Evolutionary conservation across 1,140 invertebrate species (phyloP), one percentile per base, ranked within the genome.

Genomic region (Lordiphosa stackelbergi): DNA sequence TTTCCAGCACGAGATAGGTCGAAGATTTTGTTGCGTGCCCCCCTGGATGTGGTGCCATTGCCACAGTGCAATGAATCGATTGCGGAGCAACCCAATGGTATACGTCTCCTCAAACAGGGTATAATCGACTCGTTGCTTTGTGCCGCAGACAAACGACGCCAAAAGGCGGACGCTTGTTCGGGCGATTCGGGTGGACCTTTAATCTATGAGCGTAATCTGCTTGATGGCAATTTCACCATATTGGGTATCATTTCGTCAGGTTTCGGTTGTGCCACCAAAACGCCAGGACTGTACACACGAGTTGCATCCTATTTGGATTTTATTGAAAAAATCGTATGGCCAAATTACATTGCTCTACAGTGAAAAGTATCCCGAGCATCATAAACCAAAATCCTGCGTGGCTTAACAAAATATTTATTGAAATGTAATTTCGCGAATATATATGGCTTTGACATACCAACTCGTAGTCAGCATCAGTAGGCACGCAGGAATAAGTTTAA

Each of bases 171-270:
- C 63, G 91, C 91, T 0, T 93, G 92, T 52, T 68, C 88, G 37
- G 93, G 93, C 1, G 93, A 93, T 70, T 92, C 91, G 1, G 93
- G 93, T 2, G 93, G 93, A 0, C 92, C 93, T 0, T 71, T 94
- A n/a, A 85, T 91, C 9, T 54, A 83, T 0, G 85, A 89, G 4
- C 38, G 86, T 65, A 47, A 75, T 57, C 53, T 54, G 22, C 43
- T 66, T 1, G 57, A 55, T 5, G 71, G 51, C 8, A 46, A 65
- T 6, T 86, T 64, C 45, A 65, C 48, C 46, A 75, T 86, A 1
- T 64, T 89, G 12, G 93, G 92, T 2, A 73, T 93, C 2, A 91
- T 93, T 2, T 92, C 91, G 0, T 91, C 93, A 71, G 94, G 94
- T 5, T 90, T 90, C 0, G 88, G 88, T 0, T 94, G 93, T 71